A percentile compares a stretch with the other conserved stretches of the same genome.
These are phyloP conservation scores for Reticulitermes lucifugus DNA, from an alignment of 2,888 invertebrate genomes.

Conservation along the genomic window DNA sequence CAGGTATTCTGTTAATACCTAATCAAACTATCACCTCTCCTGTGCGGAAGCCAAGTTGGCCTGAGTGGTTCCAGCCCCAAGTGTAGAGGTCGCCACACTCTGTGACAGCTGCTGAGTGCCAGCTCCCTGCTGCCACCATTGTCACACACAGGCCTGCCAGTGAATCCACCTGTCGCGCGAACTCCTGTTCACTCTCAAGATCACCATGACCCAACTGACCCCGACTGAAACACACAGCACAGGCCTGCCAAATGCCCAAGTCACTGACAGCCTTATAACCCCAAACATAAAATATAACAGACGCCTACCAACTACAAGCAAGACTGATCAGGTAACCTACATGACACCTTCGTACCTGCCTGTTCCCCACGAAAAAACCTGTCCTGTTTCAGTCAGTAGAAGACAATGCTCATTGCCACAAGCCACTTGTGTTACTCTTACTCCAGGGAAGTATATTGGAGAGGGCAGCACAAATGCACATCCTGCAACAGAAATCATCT, in stretches of 20 bases:
- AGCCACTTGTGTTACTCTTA: constrained; percentile 72
- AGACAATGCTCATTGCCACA: constrained; percentile 88
- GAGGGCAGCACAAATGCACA: constrained; percentile 73
- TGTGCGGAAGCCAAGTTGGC: constrained; percentile 77
- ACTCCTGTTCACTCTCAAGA: constrained; percentile 70
- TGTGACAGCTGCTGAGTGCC: constrained; percentile 87
- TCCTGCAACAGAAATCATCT: constrained; percentile 59
- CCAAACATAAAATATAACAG: no score
- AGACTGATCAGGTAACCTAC: no score
- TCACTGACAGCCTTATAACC: no score
- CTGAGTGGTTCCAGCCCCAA: constrained; percentile 93
- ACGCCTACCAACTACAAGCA: not conserved
- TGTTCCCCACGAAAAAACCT: constrained; percentile 85
- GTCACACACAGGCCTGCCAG: constrained; percentile 80
- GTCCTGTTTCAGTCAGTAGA: constrained; percentile 75
- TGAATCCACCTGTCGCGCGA: constrained; percentile 76
- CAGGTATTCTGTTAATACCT: no score
- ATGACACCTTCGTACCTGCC: constrained; percentile 79
- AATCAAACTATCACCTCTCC: not conserved
- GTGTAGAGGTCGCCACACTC: constrained; percentile 84
- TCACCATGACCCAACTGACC: constrained; percentile 89
- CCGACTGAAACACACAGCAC: constrained; percentile 70
- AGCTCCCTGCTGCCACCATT: constrained; percentile 83
- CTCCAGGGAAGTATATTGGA: constrained; percentile 67
- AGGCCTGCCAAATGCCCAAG: no score